Evolutionary conservation across 1,140 invertebrate genomes (phyloP), one percentile per base, ranked within the genome.

Genomic region (Notospermus geniculatus): DNA sequence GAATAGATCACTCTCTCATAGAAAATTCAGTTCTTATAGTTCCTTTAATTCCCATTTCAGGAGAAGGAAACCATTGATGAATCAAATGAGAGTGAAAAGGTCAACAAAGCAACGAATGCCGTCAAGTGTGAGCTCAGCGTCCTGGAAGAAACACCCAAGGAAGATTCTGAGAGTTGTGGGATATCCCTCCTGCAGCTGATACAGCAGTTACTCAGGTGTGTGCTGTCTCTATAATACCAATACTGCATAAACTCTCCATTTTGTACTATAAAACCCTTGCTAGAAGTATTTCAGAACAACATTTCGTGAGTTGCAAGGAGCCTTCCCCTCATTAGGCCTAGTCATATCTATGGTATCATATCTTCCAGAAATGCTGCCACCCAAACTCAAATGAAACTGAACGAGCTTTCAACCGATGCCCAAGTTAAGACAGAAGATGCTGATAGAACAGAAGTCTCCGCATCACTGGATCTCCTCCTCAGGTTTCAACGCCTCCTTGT

Each of bases 401-500:
- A 80, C 56, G 71, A 75, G 27, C 57, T 80, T 7, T 60, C 75
- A 2, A 57, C 66, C 22, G 70, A 74, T 55, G 15, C 30, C 45
- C 28, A 27, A 15, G 11, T 5, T 5, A 78, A 78, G 63, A 62
- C 62, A 19, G 75, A 78, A 22, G 73, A 75, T n/a, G 54, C 57
- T 7, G 73, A 76, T 11, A 55, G 64, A 17, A 61, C 65, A 30
- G 78, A 82, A n/a, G 76, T 75, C 45, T 91, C 89, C 17, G 91
- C 93, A 0, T 94, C 92, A 68, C 83, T 95, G 36, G 90, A 90
- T 76, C 83, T 97, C 1, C 82, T 97, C 4, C 85, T 94, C 54
- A 86, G 90, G 64, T 96, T 95, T 80, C 94, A 97, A 81, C 85
- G 93, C 72, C 84, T 93, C 11, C 79, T 93, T 0, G 83, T 93